Conservation (phyloP, 2,888 invertebrate species). For the Synergus japonicus region DNA sequence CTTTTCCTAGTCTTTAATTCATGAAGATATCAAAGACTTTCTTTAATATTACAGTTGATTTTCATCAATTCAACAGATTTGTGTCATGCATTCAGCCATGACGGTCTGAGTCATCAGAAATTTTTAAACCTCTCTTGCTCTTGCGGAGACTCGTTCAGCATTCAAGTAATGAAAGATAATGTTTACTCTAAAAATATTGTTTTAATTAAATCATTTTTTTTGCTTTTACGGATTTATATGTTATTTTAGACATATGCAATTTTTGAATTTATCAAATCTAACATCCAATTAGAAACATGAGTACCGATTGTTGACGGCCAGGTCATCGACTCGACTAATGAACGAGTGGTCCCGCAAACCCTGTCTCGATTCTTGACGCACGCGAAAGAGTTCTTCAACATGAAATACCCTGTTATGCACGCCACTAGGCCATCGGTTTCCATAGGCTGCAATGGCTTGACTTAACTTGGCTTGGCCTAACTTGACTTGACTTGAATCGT, state of each 20-base stretch:
- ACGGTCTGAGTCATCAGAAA: conserved; percentile 11
- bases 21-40: background rate
- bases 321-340: conserved; percentile 67
- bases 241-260: background rate
- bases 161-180: background rate
- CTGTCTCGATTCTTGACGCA: conserved; percentile 56
- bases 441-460: conserved; percentile 14
- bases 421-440: conserved; percentile 53
- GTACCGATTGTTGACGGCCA: conserved; percentile 46
- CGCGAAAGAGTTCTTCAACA: conserved; percentile 60
- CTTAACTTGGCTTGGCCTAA: background rate
- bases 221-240: background rate
- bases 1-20: background rate
- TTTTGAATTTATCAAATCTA: background rate
- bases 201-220: too few relatives aligned
- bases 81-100: conserved; percentile 1
- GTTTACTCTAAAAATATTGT: too few relatives aligned
- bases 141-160: background rate
- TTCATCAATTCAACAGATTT: background rate
- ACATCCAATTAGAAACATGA: background rate
- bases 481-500: background rate
- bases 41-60: conserved; percentile 5
- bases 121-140: background rate
- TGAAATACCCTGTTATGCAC: conserved; percentile 58
- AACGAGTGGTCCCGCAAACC: conserved; percentile 60